phyloP scores from a whole-genome alignment of 2,888 invertebrate species.

The Chelonus formosanus region DNA sequence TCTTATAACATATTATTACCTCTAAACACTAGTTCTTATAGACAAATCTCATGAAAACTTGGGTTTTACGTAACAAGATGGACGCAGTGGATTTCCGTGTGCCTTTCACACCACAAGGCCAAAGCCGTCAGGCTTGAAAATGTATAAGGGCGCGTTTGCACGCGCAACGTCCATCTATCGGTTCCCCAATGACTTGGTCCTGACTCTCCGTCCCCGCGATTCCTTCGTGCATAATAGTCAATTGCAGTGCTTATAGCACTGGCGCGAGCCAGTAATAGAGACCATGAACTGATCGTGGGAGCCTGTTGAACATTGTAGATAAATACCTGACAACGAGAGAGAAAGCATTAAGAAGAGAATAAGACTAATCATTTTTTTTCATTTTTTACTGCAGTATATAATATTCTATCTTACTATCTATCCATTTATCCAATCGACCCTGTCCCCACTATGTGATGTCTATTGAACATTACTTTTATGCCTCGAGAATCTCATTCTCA shows the following conservation, averaged over 20 bases:
- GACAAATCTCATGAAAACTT: conserved; percentile 53
- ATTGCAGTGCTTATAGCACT: conserved; percentile 1
- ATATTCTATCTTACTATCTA: conserved; percentile 32
- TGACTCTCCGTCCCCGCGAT: not conserved
- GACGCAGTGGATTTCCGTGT: conserved; percentile 60
- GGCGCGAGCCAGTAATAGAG: conserved; percentile 33
- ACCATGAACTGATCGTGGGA: conserved; percentile 60
- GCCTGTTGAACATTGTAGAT: conserved; percentile 46
- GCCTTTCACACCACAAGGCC: conserved; percentile 63
- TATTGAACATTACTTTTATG: conserved; percentile 24
- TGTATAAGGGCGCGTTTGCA: conserved; percentile 48
- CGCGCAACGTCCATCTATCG: conserved; percentile 33
- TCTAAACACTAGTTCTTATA: not conserved
- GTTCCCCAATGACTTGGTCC: conserved; percentile 38
- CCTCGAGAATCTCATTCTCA: conserved; percentile 28
- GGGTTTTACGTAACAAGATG: conserved; percentile 64
- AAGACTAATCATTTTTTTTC: conserved; percentile 21
- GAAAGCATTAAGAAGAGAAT: conserved; percentile 34
- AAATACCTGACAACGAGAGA: conserved; percentile 42
- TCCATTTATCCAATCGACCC: conserved; percentile 40
- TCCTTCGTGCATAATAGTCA: no score
- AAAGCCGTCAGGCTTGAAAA: conserved; percentile 43
- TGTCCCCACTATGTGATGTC: conserved; percentile 17
- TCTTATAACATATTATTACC: not conserved
- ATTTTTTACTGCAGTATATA: conserved; percentile 16